Conservation (phyloP, 2,113 vertebrate species). For the Myiagra hebetior region DNA sequence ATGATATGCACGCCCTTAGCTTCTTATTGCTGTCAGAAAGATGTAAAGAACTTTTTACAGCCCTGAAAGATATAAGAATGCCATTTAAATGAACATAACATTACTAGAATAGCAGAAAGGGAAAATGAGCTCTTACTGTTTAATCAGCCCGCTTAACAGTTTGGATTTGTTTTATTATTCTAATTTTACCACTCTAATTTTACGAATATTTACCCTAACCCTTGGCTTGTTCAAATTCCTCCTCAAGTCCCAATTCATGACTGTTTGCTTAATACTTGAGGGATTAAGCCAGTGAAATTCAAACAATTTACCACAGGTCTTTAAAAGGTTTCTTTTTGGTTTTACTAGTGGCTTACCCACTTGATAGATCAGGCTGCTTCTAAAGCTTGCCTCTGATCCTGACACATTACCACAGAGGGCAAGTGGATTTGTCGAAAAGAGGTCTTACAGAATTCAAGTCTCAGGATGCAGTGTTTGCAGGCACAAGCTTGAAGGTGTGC, state of each 20-base stretch:
- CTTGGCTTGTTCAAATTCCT: background rate
- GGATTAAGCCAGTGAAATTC: slow-evolving; percentile 15
- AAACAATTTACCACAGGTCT: background rate
- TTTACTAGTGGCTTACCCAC: background rate
- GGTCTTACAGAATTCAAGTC: background rate
- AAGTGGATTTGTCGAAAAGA: background rate
- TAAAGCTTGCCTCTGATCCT: background rate
- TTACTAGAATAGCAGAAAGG: background rate
- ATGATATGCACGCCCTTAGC: background rate
- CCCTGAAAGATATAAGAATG: background rate
- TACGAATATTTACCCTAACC: background rate
- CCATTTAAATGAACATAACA: slow-evolving; percentile 1
- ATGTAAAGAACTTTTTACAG: background rate
- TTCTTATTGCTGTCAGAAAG: background rate
- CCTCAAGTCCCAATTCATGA: background rate
- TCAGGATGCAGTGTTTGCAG: background rate
- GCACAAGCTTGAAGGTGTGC: background rate
- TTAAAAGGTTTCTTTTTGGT: background rate
- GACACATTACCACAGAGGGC: rapidly evolving
- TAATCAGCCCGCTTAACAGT: slow-evolving; percentile 15
- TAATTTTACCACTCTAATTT: slow-evolving; percentile 18
- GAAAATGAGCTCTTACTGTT: slow-evolving; percentile 23
- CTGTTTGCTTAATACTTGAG: slow-evolving; percentile 40
- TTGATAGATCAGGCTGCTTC: background rate
- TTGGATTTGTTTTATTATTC: slow-evolving; percentile 39